phyloP scores from a whole-genome alignment of 2,888 invertebrate genomes.

The Polia nebulosa region DNA sequence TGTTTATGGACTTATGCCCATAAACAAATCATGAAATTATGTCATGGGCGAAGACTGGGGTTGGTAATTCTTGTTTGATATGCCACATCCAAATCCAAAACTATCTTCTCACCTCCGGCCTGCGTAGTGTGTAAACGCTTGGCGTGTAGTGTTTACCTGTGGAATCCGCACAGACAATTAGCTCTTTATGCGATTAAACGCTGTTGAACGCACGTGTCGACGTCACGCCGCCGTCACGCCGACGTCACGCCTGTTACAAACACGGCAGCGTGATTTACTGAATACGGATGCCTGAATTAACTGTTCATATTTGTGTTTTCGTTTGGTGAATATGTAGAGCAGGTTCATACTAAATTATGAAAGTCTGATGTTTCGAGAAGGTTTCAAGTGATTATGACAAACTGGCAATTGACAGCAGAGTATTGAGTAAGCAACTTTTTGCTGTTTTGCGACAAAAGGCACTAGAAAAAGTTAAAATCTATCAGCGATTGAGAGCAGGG shows the following conservation, averaged over 20 bases:
- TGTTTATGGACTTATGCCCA: not conserved
- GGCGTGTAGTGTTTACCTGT: conserved; percentile 87
- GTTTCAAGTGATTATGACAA: not conserved
- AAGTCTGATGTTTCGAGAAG: not conserved
- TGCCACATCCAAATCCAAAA: conserved; percentile 21
- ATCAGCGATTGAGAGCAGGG: too few species aligned
- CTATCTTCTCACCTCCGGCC: conserved; percentile 62
- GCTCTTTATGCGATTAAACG: conserved; percentile 89
- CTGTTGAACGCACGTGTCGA: conserved; percentile 83
- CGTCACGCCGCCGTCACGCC: conserved; percentile 68
- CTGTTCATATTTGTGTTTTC: conserved; percentile 55
- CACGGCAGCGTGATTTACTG: conserved; percentile 61
- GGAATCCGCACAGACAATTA: conserved; percentile 90
- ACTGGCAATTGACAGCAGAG: too few species aligned
- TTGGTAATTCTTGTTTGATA: too few species aligned
- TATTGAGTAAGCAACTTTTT: not conserved
- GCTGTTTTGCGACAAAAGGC: too few species aligned
- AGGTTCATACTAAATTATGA: conserved; percentile 13
- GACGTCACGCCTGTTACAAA: conserved; percentile 67
- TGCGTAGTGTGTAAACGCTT: conserved; percentile 79
- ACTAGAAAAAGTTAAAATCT: too few species aligned
- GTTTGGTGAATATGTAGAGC: conserved; percentile 20
- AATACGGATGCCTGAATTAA: conserved; percentile 58
- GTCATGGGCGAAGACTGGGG: too few species aligned
- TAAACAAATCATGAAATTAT: not conserved